Evolutionary conservation across 1,140 invertebrate species (phyloP), one percentile per base, ranked within the genome.

Genomic region (Drosophila aff.): DNA sequence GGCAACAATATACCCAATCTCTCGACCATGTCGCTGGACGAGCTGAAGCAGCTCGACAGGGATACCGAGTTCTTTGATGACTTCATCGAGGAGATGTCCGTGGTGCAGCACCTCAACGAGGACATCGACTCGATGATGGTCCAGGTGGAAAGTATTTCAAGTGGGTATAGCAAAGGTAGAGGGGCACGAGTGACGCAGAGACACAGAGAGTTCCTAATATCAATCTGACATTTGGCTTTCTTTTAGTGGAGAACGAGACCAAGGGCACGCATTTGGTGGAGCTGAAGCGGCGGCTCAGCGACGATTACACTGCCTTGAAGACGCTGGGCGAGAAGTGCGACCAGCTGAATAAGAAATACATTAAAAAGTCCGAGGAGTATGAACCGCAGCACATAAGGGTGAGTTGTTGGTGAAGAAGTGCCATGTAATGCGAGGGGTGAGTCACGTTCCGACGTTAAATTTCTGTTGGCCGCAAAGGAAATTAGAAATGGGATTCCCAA

Each of bases 351-450:
- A 93, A 94, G 78, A 94, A 95, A 72, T 96, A 97, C 82, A 95
- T 96, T 77, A 95, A 95, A 79, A 92, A 97, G 47, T 95, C 96
- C 0, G 95, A 96, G 65, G 95, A 95, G 75, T 97, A 96, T 84
- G 94, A 95, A 15, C 96, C 96, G 0, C 94, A 96, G 75, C 94
- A 96, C 76, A 97, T 97, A 71, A 94, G 95, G 82, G 96, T 96
- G 87, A 94, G 94, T 46, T 23, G 43, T 4, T 21, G 1, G 43
- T 21, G 4, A 28, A 15, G 7, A 38, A 36, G 3, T 55, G 52
- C 7, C 11, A 1, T 36, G 28, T 10, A 55, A 53, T 53, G 18
- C 4, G 11, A 9, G 33, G 18, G 15, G 36, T 38, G 53, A 57
- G 53, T 57, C 53, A 52, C 11, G 28, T 18, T 33, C 7, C 4